Evolutionary conservation across 2,888 invertebrate genomes (phyloP).

Genomic region (Flexamia atlantica): DNA sequence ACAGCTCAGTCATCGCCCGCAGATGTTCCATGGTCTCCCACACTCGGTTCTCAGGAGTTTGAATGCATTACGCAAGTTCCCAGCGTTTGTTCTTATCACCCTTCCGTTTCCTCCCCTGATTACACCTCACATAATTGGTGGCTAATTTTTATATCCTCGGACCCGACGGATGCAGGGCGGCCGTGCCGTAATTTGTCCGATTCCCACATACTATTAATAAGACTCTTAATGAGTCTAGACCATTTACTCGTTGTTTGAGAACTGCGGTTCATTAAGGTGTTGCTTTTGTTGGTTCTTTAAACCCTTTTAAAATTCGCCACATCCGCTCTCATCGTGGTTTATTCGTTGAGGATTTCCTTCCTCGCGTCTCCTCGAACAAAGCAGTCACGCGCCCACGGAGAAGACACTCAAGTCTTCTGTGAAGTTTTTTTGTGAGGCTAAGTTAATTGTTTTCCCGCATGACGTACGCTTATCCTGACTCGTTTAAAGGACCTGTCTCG

Average conservation of each 20-base stretch:
- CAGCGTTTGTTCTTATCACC: slow-evolving; percentile 51
- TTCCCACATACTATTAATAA: slow-evolving; percentile 54
- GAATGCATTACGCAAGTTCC: slow-evolving; percentile 58
- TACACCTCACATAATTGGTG: slow-evolving; percentile 47
- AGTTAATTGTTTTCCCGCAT: too few relatives aligned
- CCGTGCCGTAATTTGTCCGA: slow-evolving; percentile 42
- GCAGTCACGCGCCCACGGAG: neutral
- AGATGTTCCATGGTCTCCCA: slow-evolving; percentile 36
- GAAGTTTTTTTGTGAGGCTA: too few relatives aligned
- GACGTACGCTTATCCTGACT: too few relatives aligned
- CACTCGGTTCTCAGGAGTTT: slow-evolving; percentile 42
- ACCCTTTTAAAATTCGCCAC: neutral
- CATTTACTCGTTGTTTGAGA: slow-evolving; percentile 46
- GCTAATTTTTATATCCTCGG: slow-evolving; percentile 49
- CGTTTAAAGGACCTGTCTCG: too few relatives aligned
- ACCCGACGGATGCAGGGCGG: slow-evolving; percentile 22
- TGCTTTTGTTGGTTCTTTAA: slow-evolving; percentile 22
- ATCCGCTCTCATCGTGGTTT: slow-evolving; percentile 46
- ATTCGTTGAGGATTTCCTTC: slow-evolving; percentile 26
- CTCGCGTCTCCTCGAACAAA: neutral
- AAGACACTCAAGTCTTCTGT: too few relatives aligned
- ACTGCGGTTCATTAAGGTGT: slow-evolving; percentile 39
- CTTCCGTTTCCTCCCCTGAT: slow-evolving; percentile 59
- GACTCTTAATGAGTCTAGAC: slow-evolving; percentile 32
- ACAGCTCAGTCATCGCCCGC: slow-evolving; percentile 31